phyloP scores from a whole-genome alignment of 1,140 invertebrate genomes.

The Drosophila grimshawi region DNA sequence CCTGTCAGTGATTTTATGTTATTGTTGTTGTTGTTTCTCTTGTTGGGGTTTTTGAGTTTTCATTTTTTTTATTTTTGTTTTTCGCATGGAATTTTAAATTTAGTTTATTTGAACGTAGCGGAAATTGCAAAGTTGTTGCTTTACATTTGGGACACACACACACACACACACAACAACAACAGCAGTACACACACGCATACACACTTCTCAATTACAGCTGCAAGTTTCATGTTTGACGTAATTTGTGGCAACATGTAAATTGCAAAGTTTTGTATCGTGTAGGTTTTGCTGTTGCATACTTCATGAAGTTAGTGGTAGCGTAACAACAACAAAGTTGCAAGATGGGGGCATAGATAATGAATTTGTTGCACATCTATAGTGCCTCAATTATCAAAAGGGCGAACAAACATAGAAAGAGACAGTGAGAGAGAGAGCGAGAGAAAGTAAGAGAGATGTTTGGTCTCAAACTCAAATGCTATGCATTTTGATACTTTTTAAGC shows the following conservation, averaged over 20 bases:
- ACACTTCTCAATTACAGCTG: slow-evolving; percentile 37
- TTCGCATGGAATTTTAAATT: slow-evolving; percentile 69
- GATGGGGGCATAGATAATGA: slow-evolving; percentile 30
- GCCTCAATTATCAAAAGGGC: slow-evolving; percentile 1
- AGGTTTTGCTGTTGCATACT: slow-evolving; percentile 9
- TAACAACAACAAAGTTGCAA: slow-evolving; percentile 32
- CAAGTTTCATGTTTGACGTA: slow-evolving; percentile 20
- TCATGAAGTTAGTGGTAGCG: not conserved
- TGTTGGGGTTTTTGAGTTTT: slow-evolving; percentile 7
- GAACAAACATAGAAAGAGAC: not conserved
- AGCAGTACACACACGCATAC: not conserved
- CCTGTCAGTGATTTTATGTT: slow-evolving; percentile 47
- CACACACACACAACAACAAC: not conserved
- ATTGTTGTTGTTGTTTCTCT: not conserved
- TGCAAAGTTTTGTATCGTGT: slow-evolving; percentile 63
- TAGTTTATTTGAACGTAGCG: slow-evolving; percentile 56
- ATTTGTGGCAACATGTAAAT: slow-evolving; percentile 55
- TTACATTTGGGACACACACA: slow-evolving; percentile 20
- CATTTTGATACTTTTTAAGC: not conserved
- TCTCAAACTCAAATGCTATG: slow-evolving; percentile 19
- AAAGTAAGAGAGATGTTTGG: not conserved
- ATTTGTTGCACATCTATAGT: slow-evolving; percentile 17
- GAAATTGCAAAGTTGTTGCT: slow-evolving; percentile 66
- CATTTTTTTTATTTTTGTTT: not conserved
- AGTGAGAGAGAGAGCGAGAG: not conserved